Evolutionary conservation across 2,113 vertebrate species (phyloP).

Genomic region (Hystrix brachyura): DNA sequence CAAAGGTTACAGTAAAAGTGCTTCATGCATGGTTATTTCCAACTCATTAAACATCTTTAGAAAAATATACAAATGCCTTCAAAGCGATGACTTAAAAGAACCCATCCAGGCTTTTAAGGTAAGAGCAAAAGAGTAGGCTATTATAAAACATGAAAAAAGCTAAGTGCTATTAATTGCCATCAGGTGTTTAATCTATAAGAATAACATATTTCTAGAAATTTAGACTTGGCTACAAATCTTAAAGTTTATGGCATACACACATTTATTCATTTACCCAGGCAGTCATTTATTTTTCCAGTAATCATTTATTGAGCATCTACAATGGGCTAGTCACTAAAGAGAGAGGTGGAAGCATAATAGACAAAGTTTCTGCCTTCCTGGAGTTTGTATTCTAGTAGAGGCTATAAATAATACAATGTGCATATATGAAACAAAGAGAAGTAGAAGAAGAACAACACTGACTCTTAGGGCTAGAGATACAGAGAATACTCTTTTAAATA

Average conservation of each 20-base stretch:
- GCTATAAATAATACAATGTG: neutral
- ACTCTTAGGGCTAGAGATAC: neutral
- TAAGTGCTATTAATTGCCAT: conserved; percentile 46
- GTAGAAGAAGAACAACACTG: neutral
- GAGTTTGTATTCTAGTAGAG: neutral
- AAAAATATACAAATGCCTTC: conserved; percentile 72
- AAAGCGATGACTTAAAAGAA: conserved; percentile 76
- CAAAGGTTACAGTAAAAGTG: conserved; percentile 68
- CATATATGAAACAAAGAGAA: neutral
- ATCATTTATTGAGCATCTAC: conserved; percentile 24
- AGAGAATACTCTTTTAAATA: neutral
- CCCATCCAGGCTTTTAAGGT: conserved; percentile 60
- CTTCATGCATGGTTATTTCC: conserved; percentile 76
- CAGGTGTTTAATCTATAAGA: conserved; percentile 35
- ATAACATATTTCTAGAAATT: conserved; percentile 56
- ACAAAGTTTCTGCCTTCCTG: neutral
- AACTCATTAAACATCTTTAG: conserved; percentile 76
- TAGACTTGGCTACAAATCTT: conserved; percentile 43
- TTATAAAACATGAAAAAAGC: conserved; percentile 56
- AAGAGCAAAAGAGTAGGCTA: conserved; percentile 45
- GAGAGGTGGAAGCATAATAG: neutral
- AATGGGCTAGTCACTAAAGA: neutral
- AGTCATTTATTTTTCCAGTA: neutral
- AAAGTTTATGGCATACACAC: neutral
- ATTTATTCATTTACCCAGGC: neutral